Conservation (phyloP, 1,140 invertebrate species). For the Caenorhabditis brenneri region DNA sequence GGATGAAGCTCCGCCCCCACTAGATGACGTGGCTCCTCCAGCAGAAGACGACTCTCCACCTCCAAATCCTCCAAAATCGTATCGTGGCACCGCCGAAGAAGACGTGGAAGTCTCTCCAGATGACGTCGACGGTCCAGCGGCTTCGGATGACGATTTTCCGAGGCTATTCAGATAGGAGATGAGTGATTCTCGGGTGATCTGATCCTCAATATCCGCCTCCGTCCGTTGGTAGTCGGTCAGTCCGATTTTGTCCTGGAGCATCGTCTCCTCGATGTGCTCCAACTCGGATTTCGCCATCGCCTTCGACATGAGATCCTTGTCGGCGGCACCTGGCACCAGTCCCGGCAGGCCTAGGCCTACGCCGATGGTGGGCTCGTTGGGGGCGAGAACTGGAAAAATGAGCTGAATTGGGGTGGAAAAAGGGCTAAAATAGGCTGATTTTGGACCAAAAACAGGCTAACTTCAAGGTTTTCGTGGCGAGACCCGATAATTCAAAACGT, state of each 20-base stretch:
- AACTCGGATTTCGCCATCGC: slow-evolving; percentile 76
- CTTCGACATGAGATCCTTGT: slow-evolving; percentile 55
- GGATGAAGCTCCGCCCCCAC: too few relatives aligned
- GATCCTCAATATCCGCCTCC: background rate
- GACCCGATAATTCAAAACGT: too few relatives aligned
- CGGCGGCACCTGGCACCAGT: slow-evolving; percentile 78
- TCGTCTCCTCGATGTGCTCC: slow-evolving; percentile 84
- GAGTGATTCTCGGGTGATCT: background rate
- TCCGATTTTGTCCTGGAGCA: slow-evolving; percentile 75
- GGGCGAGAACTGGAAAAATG: slow-evolving; percentile 80
- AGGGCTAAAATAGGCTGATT: background rate
- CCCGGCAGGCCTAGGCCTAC: slow-evolving; percentile 85
- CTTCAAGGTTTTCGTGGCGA: too few relatives aligned
- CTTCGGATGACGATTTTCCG: background rate
- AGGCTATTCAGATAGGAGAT: background rate
- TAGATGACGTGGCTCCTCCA: background rate
- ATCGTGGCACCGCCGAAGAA: background rate
- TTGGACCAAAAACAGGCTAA: too few relatives aligned
- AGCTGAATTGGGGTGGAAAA: too few relatives aligned
- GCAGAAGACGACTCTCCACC: background rate
- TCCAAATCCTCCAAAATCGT: background rate
- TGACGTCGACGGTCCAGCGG: background rate
- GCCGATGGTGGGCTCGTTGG: slow-evolving; percentile 82
- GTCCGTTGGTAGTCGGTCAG: slow-evolving; percentile 16
- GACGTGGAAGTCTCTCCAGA: background rate